Conservation (phyloP, 2,888 invertebrate genomes). For the Ophion ventricosus region DNA sequence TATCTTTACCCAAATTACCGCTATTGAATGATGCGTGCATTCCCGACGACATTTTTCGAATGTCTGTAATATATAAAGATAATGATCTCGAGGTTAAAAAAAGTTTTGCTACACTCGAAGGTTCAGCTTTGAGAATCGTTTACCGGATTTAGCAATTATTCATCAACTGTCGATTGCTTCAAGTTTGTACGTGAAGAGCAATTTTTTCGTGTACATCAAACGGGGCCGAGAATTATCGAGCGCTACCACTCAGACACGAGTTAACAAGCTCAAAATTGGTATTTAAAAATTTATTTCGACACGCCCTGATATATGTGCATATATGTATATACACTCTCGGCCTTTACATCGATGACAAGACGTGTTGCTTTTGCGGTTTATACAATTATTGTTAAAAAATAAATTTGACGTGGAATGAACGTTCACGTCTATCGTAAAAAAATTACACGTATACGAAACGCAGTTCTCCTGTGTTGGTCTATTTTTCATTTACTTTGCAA, state of each 20-base stretch:
- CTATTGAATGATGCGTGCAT: too few relatives aligned
- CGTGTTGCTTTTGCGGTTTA: conserved; percentile 30
- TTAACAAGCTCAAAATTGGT: neutral
- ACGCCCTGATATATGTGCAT: neutral
- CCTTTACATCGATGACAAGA: conserved; percentile 37
- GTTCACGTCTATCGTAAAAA: conserved; percentile 26
- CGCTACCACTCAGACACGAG: neutral
- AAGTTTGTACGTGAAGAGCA: neutral
- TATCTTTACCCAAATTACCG: too few relatives aligned
- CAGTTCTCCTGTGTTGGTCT: conserved; percentile 24
- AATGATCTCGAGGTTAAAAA: too few relatives aligned
- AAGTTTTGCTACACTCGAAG: too few relatives aligned
- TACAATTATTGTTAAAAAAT: conserved; percentile 45
- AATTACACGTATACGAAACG: conserved; percentile 16
- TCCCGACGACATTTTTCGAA: too few relatives aligned
- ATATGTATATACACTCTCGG: neutral
- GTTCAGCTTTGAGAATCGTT: neutral
- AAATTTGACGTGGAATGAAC: conserved; percentile 52
- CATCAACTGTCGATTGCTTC: neutral
- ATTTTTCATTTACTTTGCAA: conserved; percentile 27
- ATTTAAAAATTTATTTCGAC: neutral
- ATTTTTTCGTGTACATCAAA: neutral
- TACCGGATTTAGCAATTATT: neutral
- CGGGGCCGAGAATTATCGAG: neutral
- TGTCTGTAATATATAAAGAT: too few relatives aligned